Evolutionary conservation across 1,140 invertebrate genomes (phyloP).

Genomic region (Heterodera carotae): DNA sequence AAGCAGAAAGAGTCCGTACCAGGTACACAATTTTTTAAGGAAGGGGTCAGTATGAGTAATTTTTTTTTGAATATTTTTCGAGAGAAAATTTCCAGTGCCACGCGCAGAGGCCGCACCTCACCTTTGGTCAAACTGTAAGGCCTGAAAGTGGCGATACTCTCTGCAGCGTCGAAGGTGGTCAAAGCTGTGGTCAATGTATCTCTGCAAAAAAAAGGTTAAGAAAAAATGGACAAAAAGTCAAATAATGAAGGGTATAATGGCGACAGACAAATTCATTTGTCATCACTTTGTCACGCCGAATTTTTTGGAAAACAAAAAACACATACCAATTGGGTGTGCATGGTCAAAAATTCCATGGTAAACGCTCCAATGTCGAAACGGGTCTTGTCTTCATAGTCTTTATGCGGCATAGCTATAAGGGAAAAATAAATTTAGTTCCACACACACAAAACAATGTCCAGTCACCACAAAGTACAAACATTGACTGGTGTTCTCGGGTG

Average conservation of each 20-base stretch:
- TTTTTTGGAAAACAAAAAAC: conserved; percentile 20
- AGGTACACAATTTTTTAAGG: too few species aligned
- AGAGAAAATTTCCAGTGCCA: too few species aligned
- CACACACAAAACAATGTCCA: too few species aligned
- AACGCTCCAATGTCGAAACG: not conserved
- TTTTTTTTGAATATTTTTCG: too few species aligned
- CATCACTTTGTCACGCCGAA: conserved; percentile 39
- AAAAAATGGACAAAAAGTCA: conserved; percentile 11
- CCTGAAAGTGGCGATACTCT: conserved; percentile 55
- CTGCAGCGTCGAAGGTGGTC: conserved; percentile 57
- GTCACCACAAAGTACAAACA: conserved; percentile 43
- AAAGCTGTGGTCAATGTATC: conserved; percentile 62
- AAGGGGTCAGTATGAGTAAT: too few species aligned
- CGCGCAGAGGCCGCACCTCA: too few species aligned
- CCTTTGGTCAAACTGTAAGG: conserved; percentile 63
- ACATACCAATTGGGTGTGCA: not conserved
- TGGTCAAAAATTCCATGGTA: not conserved
- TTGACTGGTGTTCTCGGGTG: conserved; percentile 51
- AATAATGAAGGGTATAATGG: too few species aligned
- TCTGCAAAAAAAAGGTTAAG: conserved; percentile 25
- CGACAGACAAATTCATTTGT: too few species aligned
- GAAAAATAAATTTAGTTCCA: too few species aligned
- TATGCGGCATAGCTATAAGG: conserved; percentile 53
- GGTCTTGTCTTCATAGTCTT: conserved; percentile 29
- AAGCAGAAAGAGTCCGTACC: too few species aligned